Percentiles rank a stretch among this genome's conserved stretches.
These are phyloP conservation scores for Catamblyrhynchus diadema DNA, from an alignment of 2,797 vertebrate genomes.

Conservation along the genomic window DNA sequence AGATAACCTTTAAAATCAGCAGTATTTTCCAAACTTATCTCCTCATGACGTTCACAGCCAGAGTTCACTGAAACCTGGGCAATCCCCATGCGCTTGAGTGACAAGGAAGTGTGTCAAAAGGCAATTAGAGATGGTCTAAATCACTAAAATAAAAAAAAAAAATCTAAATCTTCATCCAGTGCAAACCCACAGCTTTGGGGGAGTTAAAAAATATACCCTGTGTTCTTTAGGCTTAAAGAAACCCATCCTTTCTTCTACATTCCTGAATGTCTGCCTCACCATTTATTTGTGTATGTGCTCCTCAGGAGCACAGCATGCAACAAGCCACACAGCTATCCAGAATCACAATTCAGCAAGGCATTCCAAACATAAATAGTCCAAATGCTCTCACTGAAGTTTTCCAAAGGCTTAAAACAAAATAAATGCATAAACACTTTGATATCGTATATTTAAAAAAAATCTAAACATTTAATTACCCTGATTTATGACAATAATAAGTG, in stretches of 20 bases:
- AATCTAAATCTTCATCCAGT: neutral
- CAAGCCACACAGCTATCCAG: neutral
- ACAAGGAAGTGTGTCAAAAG: neutral
- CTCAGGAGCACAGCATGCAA: neutral
- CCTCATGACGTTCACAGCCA: neutral
- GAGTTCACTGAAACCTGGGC: constrained; percentile 4
- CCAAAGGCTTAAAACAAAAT: neutral
- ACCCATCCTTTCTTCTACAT: neutral
- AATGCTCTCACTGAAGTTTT: neutral
- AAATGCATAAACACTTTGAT: neutral
- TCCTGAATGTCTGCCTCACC: neutral
- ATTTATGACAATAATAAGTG: neutral
- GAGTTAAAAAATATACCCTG: neutral
- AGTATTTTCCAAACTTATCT: constrained; percentile 37
- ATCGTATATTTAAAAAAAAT: neutral
- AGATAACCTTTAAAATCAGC: constrained; percentile 54
- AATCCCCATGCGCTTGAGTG: neutral
- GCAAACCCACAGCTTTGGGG: neutral
- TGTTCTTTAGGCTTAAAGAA: neutral
- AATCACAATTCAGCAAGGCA: neutral
- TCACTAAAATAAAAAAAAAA: neutral
- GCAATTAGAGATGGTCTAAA: neutral
- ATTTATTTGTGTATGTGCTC: neutral
- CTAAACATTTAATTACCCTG: neutral
- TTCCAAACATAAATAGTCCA: neutral